Base-by-base conservation (phyloP, 1,140 invertebrate species). In the Drosophila repleta region DNA sequence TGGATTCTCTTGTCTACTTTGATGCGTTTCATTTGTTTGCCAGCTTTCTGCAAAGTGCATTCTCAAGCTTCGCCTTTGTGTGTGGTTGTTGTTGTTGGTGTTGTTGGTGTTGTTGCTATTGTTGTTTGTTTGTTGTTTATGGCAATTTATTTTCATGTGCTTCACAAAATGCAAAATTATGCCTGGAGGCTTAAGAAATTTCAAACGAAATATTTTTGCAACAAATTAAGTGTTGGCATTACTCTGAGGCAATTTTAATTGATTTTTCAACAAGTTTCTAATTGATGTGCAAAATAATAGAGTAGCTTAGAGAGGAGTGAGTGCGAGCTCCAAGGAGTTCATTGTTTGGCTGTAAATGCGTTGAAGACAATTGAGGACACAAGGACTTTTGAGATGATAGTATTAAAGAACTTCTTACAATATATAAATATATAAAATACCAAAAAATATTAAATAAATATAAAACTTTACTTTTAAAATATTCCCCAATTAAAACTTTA, bases 1-100 rank as follows among this genome's bases (percentile, higher is more conserved):
- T 46, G 58, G 45, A 71, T 66, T 72, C 58, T 66, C 55, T 76
- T 78, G 75, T 78, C 75, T 78, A 65, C 66, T 70, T 51, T 69
- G 35, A 60, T 46, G 60, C 74, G 26, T 71, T 77, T 71, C 60
- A 75, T 69, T 77, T 71, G 55, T 71, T 75, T 55, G 75, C 66
- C 13, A 51, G 55, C 57, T 60, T 58, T 46, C 41, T 55, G 53
- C 46, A 58, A 41, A 60, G 58, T 65, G 55, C 56, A 65, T 41
- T 48, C 35, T 17, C 15, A 41, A 41, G 4, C 4, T 17, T n/a
- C 39, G 10, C 2, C 35, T 39, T 15, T 29, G n/a, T n/a, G n/a
- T n/a, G n/a, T 29, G 26, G 7, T 29, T 26, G 24, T 26, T 26
- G 0, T 26, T 26, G 24, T 39, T 39, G 11, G 7, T 35, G 32